phyloP scores from a whole-genome alignment of 2,113 vertebrate genomes.

The Myrmecophaga tridactyla region DNA sequence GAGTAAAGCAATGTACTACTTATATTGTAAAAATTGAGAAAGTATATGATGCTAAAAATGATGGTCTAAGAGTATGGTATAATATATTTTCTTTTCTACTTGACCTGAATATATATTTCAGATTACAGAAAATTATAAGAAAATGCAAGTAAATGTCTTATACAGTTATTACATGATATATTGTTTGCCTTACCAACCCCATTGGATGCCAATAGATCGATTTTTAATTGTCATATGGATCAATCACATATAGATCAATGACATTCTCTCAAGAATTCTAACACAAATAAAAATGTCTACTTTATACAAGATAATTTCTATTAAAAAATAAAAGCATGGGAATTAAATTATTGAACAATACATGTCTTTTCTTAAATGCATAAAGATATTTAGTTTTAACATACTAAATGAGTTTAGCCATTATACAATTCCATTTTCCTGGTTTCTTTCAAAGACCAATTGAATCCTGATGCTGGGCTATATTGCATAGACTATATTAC shows the following conservation, averaged over 20 bases:
- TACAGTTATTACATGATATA: neutral
- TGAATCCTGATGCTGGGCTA: neutral
- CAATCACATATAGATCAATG: conserved; percentile 20
- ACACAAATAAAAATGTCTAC: conserved; percentile 8
- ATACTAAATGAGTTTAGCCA: neutral
- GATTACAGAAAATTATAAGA: neutral
- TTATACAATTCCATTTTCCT: neutral
- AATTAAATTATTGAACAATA: neutral
- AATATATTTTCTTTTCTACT: neutral
- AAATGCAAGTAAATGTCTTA: neutral
- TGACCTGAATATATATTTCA: conserved; percentile 8
- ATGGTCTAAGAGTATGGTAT: neutral
- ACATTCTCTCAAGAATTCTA: conserved; percentile 16
- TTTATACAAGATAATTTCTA: neutral
- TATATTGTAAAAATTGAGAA: neutral
- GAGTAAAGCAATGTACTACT: neutral
- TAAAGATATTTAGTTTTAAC: conserved; percentile 21
- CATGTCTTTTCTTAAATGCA: neutral
- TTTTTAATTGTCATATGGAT: conserved; percentile 14
- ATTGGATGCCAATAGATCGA: neutral
- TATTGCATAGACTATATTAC: neutral
- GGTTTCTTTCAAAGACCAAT: neutral
- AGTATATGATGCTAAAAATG: neutral
- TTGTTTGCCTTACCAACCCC: neutral
- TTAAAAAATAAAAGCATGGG: conserved; percentile 36